These are phyloP conservation scores for Tipula helvola DNA, from an alignment of 2,888 invertebrate genomes.

Conservation along the genomic window DNA sequence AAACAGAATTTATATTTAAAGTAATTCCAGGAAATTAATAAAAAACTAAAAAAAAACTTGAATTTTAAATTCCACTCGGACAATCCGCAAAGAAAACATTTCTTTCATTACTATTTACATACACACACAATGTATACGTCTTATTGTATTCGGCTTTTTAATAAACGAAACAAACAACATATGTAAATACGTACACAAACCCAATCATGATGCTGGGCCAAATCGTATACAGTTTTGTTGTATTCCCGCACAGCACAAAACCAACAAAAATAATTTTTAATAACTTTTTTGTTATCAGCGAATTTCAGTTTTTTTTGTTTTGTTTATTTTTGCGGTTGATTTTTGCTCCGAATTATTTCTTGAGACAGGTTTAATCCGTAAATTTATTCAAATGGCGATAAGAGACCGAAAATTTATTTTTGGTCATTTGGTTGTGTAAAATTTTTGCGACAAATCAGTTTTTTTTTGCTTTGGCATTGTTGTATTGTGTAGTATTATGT, in stretches of 20 bases:
- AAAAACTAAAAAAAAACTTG: background rate
- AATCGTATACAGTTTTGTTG: background rate
- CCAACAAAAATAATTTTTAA: background rate
- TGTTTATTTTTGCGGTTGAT: background rate
- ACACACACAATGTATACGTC: background rate
- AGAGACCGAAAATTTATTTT: background rate
- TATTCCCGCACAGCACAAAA: background rate
- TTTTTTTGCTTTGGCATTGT: background rate
- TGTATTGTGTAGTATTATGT: background rate
- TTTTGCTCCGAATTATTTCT: background rate
- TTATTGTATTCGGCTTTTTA: background rate
- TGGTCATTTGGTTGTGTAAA: background rate
- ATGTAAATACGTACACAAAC: too few relatives aligned
- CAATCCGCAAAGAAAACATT: background rate
- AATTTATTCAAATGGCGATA: background rate
- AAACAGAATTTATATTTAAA: background rate
- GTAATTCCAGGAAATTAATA: background rate
- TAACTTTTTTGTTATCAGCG: background rate
- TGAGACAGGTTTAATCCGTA: conserved; percentile 4
- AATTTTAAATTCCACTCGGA: background rate
- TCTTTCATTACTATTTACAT: background rate
- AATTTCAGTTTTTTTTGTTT: background rate
- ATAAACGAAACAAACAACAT: background rate
- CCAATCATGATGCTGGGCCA: background rate
- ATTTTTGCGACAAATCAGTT: background rate